These are phyloP conservation scores for Cheilosia impressa DNA, from an alignment of 2,888 invertebrate genomes.

Conservation along the genomic window DNA sequence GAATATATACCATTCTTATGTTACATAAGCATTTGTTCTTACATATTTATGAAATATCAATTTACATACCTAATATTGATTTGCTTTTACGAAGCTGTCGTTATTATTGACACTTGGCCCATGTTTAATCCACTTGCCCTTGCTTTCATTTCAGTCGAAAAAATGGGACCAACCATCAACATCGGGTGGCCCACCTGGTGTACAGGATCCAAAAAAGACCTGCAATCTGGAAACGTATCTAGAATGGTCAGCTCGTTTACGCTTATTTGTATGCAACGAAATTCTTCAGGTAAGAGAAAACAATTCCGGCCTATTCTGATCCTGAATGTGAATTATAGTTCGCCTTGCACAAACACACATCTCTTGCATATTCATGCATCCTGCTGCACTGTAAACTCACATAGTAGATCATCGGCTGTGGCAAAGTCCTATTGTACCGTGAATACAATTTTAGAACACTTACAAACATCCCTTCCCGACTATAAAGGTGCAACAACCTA, in stretches of 20 bases:
- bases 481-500: slow-evolving; percentile 4
- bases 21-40: too few relatives aligned
- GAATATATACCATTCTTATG: too few relatives aligned
- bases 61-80: too few relatives aligned
- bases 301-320: slow-evolving; percentile 31
- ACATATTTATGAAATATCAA: too few relatives aligned
- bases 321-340: slow-evolving; percentile 38
- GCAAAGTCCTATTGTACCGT: slow-evolving; percentile 7
- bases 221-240: slow-evolving; percentile 83
- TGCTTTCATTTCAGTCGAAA: slow-evolving; percentile 76
- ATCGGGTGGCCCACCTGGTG: slow-evolving; percentile 80
- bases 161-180: slow-evolving; percentile 82
- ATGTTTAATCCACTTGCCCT: not conserved
- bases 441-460: slow-evolving; percentile 36
- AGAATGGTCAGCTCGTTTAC: slow-evolving; percentile 83
- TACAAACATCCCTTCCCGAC: slow-evolving; percentile 15
- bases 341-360: slow-evolving; percentile 21
- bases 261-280: slow-evolving; percentile 83
- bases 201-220: slow-evolving; percentile 83
- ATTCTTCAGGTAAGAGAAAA: slow-evolving; percentile 81
- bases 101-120: too few relatives aligned
- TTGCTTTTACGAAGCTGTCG: too few relatives aligned
- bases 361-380: slow-evolving; percentile 29
- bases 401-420: slow-evolving; percentile 23
- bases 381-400: slow-evolving; percentile 29